These are phyloP conservation scores for Lycia hirtaria DNA, from an alignment of 2,888 invertebrate species.

Conservation along the genomic window DNA sequence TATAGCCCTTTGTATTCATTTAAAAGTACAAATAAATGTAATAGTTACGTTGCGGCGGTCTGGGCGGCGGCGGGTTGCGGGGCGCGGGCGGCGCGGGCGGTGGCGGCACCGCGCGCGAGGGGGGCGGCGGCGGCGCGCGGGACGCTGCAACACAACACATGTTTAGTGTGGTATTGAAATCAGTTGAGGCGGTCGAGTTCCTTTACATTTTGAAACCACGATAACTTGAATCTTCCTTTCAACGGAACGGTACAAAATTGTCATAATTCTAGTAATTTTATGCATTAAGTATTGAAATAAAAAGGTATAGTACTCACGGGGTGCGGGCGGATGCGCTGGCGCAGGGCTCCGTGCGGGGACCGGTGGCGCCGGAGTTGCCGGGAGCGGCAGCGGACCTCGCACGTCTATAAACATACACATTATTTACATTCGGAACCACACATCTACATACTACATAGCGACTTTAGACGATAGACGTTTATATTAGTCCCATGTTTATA, in stretches of 20 bases:
- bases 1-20: too few species aligned
- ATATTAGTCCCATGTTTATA: too few species aligned
- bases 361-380: conserved; percentile 61
- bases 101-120: conserved; percentile 82
- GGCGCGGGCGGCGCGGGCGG: conserved; percentile 76
- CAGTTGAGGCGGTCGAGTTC: too few species aligned
- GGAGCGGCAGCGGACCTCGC: conserved; percentile 44
- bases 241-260: too few species aligned
- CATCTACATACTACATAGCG: too few species aligned
- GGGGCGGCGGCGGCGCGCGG: conserved; percentile 86
- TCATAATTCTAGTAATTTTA: too few species aligned
- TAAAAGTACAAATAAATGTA: too few species aligned
- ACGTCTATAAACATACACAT: conserved; percentile 16
- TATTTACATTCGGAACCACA: too few species aligned
- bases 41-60: conserved; percentile 77
- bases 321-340: conserved; percentile 64
- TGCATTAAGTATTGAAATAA: too few species aligned
- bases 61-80: conserved; percentile 72
- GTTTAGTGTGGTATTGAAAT: neutral
- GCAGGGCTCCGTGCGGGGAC: conserved; percentile 70
- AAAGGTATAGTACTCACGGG: conserved; percentile 63
- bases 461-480: too few species aligned
- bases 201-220: too few species aligned
- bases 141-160: conserved; percentile 55
- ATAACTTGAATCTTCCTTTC: too few species aligned